phyloP scores from a whole-genome alignment of 2,797 vertebrate genomes.

The Alcedo atthis region DNA sequence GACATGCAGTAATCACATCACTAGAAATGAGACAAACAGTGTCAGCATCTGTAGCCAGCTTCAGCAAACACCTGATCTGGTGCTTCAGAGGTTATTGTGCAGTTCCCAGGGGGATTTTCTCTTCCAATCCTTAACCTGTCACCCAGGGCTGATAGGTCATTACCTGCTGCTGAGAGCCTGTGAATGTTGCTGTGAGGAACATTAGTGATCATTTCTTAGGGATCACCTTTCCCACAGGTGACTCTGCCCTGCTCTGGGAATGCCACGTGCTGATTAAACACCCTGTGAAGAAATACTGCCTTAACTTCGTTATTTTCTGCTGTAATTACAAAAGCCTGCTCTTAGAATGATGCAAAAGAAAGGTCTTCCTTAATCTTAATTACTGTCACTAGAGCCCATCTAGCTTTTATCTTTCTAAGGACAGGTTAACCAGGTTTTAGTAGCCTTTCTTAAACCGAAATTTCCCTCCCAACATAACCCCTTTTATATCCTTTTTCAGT shows the following conservation, averaged over 20 bases:
- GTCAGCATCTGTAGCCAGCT: background rate
- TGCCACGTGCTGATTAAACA: background rate
- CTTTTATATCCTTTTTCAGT: slow-evolving; percentile 27
- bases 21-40: background rate
- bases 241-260: background rate
- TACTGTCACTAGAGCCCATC: background rate
- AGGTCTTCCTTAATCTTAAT: background rate
- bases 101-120: background rate
- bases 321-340: background rate
- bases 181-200: background rate
- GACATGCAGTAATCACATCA: background rate
- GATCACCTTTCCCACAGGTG: background rate
- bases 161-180: background rate
- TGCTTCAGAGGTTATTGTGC: background rate
- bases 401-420: background rate
- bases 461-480: background rate
- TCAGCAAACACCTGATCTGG: background rate
- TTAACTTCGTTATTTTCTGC: background rate
- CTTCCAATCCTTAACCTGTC: background rate
- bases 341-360: background rate
- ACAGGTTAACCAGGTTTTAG: background rate
- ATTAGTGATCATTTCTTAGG: background rate
- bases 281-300: background rate
- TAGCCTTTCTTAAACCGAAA: slow-evolving; percentile 17
- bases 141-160: background rate